Conservation (phyloP, 92 coral and sea anemone species). For the Diadumene lineata region DNA sequence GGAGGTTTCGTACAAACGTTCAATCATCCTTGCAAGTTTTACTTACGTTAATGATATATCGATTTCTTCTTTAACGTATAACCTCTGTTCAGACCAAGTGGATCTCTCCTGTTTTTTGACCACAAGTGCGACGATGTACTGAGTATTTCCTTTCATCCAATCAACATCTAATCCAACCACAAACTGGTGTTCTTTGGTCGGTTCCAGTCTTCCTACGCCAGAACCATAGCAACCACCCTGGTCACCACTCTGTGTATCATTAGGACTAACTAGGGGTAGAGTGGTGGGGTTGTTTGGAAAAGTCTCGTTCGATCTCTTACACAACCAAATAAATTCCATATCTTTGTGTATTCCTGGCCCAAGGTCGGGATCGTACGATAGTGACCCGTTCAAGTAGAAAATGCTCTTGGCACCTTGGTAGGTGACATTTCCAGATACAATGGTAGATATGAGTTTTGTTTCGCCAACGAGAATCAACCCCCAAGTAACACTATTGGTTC, state of each 20-base stretch:
- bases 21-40: not conserved
- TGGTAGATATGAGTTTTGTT: constrained; percentile 54
- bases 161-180: constrained; percentile 57
- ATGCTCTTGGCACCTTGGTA: constrained; percentile 55
- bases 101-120: constrained; percentile 48
- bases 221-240: constrained; percentile 80
- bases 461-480: constrained; percentile 65
- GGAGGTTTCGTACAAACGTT: not conserved
- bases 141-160: constrained; percentile 63
- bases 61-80: constrained; percentile 62
- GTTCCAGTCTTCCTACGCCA: constrained; percentile 60
- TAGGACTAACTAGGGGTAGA: constrained; percentile 60
- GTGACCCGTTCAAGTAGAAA: constrained; percentile 53
- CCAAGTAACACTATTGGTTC: constrained; percentile 36
- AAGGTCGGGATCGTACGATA: constrained; percentile 70
- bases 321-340: constrained; percentile 77
- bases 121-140: constrained; percentile 49
- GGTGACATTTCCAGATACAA: constrained; percentile 34
- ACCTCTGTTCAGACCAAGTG: constrained; percentile 33
- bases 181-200: constrained; percentile 31
- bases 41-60: constrained; percentile 51
- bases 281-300: constrained; percentile 54
- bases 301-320: constrained; percentile 59
- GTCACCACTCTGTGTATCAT: constrained; percentile 8
- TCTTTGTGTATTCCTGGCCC: constrained; percentile 62